These are phyloP conservation scores for Cryptus armator DNA, from an alignment of 2,888 invertebrate genomes.

Conservation along the genomic window DNA sequence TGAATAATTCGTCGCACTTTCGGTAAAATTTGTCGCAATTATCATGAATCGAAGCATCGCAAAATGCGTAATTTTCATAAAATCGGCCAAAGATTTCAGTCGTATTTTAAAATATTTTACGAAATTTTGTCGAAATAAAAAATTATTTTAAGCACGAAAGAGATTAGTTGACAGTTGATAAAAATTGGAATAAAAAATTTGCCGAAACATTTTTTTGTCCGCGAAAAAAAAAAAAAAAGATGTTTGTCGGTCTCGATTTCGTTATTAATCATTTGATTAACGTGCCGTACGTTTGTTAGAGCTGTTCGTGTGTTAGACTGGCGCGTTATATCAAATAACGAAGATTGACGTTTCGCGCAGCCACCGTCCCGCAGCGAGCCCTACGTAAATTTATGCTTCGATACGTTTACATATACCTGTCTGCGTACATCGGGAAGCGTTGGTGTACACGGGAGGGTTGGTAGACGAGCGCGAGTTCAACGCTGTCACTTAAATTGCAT, in stretches of 20 bases:
- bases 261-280: conserved; percentile 49
- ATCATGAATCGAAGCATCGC: background rate
- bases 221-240: background rate
- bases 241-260: conserved; percentile 17
- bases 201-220: conserved; percentile 1
- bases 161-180: background rate
- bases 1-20: background rate
- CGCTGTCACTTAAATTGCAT: conserved; percentile 69
- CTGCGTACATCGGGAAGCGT: background rate
- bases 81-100: background rate
- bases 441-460: background rate
- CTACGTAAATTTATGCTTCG: conserved; percentile 59
- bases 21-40: background rate
- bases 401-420: conserved; percentile 44
- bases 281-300: background rate
- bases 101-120: background rate
- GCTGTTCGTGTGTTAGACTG: background rate
- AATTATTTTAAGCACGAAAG: background rate
- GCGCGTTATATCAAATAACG: conserved; percentile 50
- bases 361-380: conserved; percentile 21
- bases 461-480: conserved; percentile 41
- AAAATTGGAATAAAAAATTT: background rate
- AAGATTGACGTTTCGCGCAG: conserved; percentile 62
- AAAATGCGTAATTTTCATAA: background rate
- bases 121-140: background rate